Percentiles rank a stretch among this genome's conserved stretches.
Evolutionary conservation across 2,888 invertebrate species (phyloP).

Genomic region (Ametastegia equiseti): DNA sequence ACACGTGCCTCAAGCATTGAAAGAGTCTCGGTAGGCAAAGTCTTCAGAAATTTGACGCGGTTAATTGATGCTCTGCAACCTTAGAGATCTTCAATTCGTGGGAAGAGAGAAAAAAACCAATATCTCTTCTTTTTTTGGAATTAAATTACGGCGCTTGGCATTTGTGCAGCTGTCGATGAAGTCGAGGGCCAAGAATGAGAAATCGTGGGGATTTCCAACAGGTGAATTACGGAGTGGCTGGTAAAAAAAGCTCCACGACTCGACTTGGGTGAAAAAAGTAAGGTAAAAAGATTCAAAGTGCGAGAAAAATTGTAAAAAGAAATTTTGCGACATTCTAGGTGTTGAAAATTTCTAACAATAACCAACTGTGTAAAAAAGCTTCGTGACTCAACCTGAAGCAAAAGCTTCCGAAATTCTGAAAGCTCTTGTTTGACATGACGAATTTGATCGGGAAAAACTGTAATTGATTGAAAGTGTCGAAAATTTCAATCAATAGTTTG

Average conservation of each 20-base stretch:
- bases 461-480: not conserved
- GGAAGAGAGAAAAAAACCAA: too few species aligned
- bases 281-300: too few species aligned
- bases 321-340: too few species aligned
- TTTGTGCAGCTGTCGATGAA: not conserved
- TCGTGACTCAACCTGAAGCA: not conserved
- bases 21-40: not conserved
- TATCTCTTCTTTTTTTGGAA: too few species aligned
- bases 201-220: not conserved
- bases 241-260: not conserved
- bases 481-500: not conserved
- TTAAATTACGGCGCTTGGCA: too few species aligned
- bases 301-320: too few species aligned
- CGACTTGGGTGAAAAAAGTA: too few species aligned
- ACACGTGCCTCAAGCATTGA: too few species aligned
- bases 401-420: not conserved
- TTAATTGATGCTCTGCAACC: not conserved
- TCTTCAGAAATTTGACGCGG: not conserved
- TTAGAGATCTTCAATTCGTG: too few species aligned
- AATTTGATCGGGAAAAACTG: too few species aligned
- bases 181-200: not conserved
- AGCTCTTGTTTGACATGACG: not conserved
- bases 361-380: too few species aligned
- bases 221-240: not conserved
- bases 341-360: too few species aligned